Evolutionary conservation across 2,113 vertebrate genomes (phyloP).

Genomic region (Archocentrus centrarchus): DNA sequence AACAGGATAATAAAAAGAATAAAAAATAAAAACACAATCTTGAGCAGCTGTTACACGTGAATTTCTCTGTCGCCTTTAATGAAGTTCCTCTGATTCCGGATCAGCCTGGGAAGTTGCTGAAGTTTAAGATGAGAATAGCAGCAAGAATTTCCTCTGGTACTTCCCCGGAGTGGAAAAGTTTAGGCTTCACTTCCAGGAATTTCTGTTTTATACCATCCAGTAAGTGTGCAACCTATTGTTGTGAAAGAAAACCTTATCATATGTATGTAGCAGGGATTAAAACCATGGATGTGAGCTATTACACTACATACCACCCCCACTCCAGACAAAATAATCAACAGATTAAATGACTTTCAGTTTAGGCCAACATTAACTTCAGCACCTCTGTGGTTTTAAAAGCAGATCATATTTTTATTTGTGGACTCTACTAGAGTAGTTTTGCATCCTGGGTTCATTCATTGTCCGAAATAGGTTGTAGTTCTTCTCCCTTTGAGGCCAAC

Average conservation of each 20-base stretch:
- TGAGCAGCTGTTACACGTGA: neutral
- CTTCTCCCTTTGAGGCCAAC: neutral
- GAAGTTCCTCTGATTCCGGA: neutral
- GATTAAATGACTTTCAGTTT: neutral
- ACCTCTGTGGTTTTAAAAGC: neutral
- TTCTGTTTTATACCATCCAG: neutral
- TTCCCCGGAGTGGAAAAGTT: neutral
- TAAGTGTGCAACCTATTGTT: neutral
- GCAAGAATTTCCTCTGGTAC: slow-evolving; percentile 2
- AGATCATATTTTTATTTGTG: neutral
- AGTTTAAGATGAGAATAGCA: neutral
- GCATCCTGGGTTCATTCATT: neutral
- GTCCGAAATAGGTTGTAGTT: neutral
- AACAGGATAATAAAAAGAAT: too few species aligned
- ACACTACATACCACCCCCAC: neutral
- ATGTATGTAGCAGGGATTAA: neutral
- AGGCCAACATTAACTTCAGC: neutral
- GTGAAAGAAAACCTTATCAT: neutral
- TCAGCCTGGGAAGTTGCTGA: neutral
- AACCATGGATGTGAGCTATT: neutral
- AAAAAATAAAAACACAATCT: neutral
- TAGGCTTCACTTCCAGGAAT: neutral
- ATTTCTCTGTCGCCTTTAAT: neutral
- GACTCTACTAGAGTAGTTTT: neutral
- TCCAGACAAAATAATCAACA: neutral